These are phyloP conservation scores for Acanthisitta chloris DNA, from an alignment of 2,113 vertebrate species.

Conservation along the genomic window DNA sequence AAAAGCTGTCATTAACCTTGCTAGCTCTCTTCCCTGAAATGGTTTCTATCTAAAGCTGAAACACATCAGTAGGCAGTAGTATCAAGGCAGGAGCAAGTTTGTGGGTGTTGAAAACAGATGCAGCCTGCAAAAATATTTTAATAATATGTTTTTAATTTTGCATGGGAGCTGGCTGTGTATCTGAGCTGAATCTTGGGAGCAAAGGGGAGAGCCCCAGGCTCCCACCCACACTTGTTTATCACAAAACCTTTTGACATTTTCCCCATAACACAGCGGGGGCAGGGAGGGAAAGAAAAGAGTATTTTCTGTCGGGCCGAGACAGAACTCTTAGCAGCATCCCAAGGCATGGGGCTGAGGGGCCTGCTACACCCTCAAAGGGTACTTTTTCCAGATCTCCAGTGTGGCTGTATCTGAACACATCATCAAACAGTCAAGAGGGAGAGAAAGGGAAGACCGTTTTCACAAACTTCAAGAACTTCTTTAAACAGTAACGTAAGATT, in stretches of 20 bases:
- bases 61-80: background rate
- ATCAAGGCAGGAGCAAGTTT: conserved; percentile 1
- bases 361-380: background rate
- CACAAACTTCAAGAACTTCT: background rate
- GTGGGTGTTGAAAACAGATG: conserved; percentile 53
- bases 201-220: background rate
- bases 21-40: background rate
- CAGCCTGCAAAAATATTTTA: conserved; percentile 16
- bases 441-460: background rate
- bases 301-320: background rate
- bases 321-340: background rate
- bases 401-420: background rate
- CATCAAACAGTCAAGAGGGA: background rate
- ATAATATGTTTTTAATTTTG: conserved; percentile 16
- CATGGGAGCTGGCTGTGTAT: background rate
- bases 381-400: background rate
- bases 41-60: background rate
- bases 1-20: background rate
- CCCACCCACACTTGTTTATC: background rate
- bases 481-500: background rate
- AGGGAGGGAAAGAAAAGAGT: background rate
- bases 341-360: background rate
- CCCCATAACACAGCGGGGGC: background rate
- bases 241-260: background rate
- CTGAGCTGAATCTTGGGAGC: background rate